Base-by-base conservation (phyloP, 2,888 invertebrate species). In the Buathra laborator region DNA sequence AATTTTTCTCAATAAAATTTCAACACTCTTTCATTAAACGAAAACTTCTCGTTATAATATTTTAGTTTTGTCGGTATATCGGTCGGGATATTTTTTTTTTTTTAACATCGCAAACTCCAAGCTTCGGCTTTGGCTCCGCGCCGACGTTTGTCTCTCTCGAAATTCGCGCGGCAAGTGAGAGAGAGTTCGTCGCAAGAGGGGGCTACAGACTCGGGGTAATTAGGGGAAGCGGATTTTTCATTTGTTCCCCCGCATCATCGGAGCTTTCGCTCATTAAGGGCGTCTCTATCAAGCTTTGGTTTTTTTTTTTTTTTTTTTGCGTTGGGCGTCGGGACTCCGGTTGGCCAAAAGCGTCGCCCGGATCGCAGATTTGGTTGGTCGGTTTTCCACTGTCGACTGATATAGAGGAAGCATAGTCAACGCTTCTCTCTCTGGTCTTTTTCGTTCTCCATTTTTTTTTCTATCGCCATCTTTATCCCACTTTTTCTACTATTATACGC, bases 161-260 rank as follows among this genome's bases (percentile, higher is more conserved):
- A 81, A 64, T 19, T 32, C 48, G 29, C 62, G n/a, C 32, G n/a
- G 32, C 19, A 62, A 76, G 16, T 67, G 37, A 51, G 59, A 32
- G 46, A 37, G 37, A 37, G 37, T 6, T 37, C 37, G 37, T 37
- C 37, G 16, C 59, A 29, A 46, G 59, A 32, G 46, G n/a, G 66
- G 29, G 7, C 64, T 14, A 29, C 7, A 56, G 76, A 83, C 86
- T 88, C 86, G 88, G 89, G 86, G 85, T 91, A 90, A 91, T 91
- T 89, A 90, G 89, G 86, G 89, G 88, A 89, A 90, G 86, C 88
- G 88, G 87, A 90, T 90, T 90, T 90, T 87, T 90, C 90, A 90
- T 91, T 90, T 90, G 86, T 86, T 37, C 83, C 66, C 6, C 56
- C 84, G 88, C 86, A 86, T 85, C 87, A 88, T 87, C 88, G 88